Evolutionary conservation across 1,140 invertebrate species (phyloP).

Genomic region (Lordiphosa collinella): DNA sequence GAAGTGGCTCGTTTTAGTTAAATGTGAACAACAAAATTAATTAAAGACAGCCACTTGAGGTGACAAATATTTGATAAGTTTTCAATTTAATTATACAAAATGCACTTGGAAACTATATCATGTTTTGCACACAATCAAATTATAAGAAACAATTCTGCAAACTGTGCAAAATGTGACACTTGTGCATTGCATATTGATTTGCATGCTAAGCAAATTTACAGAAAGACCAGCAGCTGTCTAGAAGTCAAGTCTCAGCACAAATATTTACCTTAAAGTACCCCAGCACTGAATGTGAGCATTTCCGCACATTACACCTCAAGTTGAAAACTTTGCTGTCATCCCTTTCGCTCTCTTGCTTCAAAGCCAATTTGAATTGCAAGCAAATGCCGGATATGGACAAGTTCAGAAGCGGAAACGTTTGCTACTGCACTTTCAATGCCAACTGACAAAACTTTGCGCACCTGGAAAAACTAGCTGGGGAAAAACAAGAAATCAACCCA

Average conservation of each 20-base stretch:
- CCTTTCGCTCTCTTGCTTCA: neutral
- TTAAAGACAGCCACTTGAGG: too few relatives aligned
- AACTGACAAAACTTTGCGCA: slow-evolving; percentile 21
- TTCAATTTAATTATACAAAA: slow-evolving; percentile 2
- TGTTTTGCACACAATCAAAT: slow-evolving; percentile 30
- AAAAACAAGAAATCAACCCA: slow-evolving; percentile 12
- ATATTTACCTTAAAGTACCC: slow-evolving; percentile 50
- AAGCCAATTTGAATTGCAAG: slow-evolving; percentile 56
- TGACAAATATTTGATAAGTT: neutral
- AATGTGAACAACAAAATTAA: too few relatives aligned
- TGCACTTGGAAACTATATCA: too few relatives aligned
- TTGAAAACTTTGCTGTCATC: slow-evolving; percentile 33
- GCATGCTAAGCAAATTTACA: slow-evolving; percentile 39
- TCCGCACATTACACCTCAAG: slow-evolving; percentile 62
- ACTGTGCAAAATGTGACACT: slow-evolving; percentile 45
- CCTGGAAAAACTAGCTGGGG: neutral
- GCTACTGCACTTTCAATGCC: slow-evolving; percentile 44
- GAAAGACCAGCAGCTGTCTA: slow-evolving; percentile 25
- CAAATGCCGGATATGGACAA: slow-evolving; percentile 59
- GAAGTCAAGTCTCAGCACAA: slow-evolving; percentile 37
- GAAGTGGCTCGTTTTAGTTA: too few relatives aligned
- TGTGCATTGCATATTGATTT: slow-evolving; percentile 37
- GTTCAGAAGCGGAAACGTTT: slow-evolving; percentile 59
- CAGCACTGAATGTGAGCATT: slow-evolving; percentile 50
- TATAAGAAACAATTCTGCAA: slow-evolving; percentile 32